These are phyloP conservation scores for Arenicola marina DNA, from an alignment of 2,888 invertebrate genomes.

Conservation along the genomic window DNA sequence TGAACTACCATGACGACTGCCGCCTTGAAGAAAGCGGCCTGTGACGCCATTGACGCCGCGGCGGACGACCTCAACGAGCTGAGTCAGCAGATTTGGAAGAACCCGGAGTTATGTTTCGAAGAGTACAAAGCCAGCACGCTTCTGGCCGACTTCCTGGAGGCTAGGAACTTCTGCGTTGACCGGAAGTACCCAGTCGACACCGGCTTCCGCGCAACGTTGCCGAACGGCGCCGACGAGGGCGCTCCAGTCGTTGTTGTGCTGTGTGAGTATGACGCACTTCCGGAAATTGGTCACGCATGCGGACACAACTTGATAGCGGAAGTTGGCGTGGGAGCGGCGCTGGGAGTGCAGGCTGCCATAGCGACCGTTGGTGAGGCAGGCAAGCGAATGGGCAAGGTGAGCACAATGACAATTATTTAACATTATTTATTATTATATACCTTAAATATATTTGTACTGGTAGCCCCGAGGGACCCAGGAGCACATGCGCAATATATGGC, in stretches of 20 bases:
- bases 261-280: slow-evolving; percentile 56
- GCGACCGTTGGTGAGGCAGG: slow-evolving; percentile 7
- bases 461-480: too few species aligned
- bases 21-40: too few species aligned
- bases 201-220: slow-evolving; percentile 3
- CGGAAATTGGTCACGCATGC: slow-evolving; percentile 31
- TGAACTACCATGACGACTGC: too few species aligned
- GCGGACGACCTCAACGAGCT: too few species aligned
- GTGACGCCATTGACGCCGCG: too few species aligned
- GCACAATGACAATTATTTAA: too few species aligned
- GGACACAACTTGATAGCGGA: slow-evolving; percentile 35
- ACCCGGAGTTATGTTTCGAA: too few species aligned
- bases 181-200: slow-evolving; percentile 12
- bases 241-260: slow-evolving; percentile 50
- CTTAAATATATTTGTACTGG: too few species aligned
- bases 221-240: slow-evolving; percentile 40
- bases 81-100: too few species aligned
- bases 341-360: slow-evolving; percentile 30
- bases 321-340: slow-evolving; percentile 25
- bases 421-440: too few species aligned
- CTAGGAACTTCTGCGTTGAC: slow-evolving; percentile 38
- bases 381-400: slow-evolving; percentile 19
- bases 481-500: too few species aligned
- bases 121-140: too few species aligned
- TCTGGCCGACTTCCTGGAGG: slow-evolving; percentile 37